phyloP scores from a whole-genome alignment of 2,888 invertebrate species.

The Machimus rusticus region DNA sequence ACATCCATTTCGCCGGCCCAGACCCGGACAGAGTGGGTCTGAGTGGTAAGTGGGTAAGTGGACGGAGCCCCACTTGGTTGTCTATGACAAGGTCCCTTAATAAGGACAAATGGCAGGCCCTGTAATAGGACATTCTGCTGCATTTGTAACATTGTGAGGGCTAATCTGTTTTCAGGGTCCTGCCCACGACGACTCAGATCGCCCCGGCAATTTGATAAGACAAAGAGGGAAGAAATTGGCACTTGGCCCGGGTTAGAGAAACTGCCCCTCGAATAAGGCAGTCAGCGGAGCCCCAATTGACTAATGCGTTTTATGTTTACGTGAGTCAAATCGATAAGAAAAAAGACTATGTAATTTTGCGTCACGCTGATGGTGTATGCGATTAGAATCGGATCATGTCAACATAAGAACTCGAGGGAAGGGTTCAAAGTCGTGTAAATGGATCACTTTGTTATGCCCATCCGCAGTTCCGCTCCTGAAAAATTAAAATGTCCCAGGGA shows the following conservation, averaged over 20 bases:
- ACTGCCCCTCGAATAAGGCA: neutral
- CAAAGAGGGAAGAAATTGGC: neutral
- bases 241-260: neutral
- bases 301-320: conserved; percentile 32
- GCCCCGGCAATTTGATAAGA: neutral
- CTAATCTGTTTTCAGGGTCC: conserved; percentile 15
- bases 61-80: neutral
- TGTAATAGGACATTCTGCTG: neutral
- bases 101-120: neutral
- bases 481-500: conserved; percentile 42
- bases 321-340: conserved; percentile 19
- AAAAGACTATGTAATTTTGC: neutral
- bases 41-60: neutral
- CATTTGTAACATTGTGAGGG: conserved; percentile 8
- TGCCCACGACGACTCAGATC: neutral
- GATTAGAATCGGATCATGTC: conserved; percentile 25
- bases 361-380: conserved; percentile 22
- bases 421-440: neutral
- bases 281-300: neutral
- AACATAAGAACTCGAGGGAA: neutral
- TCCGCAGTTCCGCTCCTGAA: neutral
- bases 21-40: neutral
- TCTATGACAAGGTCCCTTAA: conserved; percentile 8
- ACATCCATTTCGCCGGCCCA: neutral
- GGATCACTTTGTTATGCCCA: conserved; percentile 5